Base-by-base conservation (phyloP, 2,888 invertebrate genomes). In the Acleris cristana region DNA sequence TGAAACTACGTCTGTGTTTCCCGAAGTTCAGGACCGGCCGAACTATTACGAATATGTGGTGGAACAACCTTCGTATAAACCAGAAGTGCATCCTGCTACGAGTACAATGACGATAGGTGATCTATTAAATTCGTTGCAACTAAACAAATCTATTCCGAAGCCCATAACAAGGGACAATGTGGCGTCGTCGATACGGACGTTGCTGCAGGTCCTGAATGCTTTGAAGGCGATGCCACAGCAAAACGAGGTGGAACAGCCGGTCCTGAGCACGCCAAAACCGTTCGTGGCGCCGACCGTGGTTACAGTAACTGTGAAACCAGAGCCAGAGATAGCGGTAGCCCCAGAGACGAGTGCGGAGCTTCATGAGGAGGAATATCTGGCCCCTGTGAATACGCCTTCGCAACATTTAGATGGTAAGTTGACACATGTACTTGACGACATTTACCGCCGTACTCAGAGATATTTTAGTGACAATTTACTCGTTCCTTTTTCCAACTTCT, bases 121-220 rank as follows among this genome's bases (percentile, higher is more conserved):
- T 71, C 94, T 97, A 70, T 79, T 96, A 49, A 95, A 95, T 79
- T 95, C 96, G 66, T 88, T 97, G 34, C 96, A 96, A 83, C 90
- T 96, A 19, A 95, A 95, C 74, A 96, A 96, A 84, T 95, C 96
- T 54, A 89, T 97, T 73, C 97, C 97, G 0, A 95, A 96, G 73
- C 95, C 95, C 10, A 92, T 97, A 30, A 96, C 96, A 5, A 94
- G 95, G 62, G 95, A 96, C 73, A 97, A 97, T 77, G 95, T 97
- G 55, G 96, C 96, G 74, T 95, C 96, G 70, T 97, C 96, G 57
- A 96, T 97, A 71, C 95, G 94, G 79, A 97, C 96, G 0, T 88
- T 97, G 67, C 94, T 97, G 16, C 95, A 95, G 80, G 96, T 97
- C 69, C 86, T 97, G 58, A 95, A 95, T 77, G 94, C 95, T 66